Percentiles rank a stretch among this genome's conserved stretches.
These are phyloP conservation scores for Hyperoplus lanceolatus DNA, from an alignment of 2,797 vertebrate species.

Conservation along the genomic window DNA sequence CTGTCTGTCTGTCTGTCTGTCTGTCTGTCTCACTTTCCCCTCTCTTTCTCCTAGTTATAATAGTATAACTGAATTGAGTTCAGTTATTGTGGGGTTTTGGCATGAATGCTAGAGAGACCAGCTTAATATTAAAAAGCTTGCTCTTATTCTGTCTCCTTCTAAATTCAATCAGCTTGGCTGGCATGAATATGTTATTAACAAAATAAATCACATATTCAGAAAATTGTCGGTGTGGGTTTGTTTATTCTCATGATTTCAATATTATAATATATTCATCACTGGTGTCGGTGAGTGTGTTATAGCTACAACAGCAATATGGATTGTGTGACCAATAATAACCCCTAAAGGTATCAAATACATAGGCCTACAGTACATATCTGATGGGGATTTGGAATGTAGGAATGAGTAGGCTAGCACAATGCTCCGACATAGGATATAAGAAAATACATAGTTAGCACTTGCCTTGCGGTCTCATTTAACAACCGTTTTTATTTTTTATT, in stretches of 20 bases:
- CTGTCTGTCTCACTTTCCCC: background rate
- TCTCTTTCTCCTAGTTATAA: constrained; percentile 41
- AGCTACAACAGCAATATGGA: too few species aligned
- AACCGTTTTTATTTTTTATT: background rate
- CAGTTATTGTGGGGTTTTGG: constrained; percentile 27
- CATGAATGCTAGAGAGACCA: constrained; percentile 24
- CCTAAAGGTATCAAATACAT: too few species aligned
- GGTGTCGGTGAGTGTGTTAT: too few species aligned
- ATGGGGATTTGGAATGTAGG: too few species aligned
- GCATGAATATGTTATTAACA: constrained; percentile 32
- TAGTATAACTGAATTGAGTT: constrained; percentile 46
- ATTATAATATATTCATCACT: too few species aligned
- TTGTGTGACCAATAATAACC: too few species aligned
- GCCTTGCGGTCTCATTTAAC: too few species aligned
- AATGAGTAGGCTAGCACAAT: too few species aligned
- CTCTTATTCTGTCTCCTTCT: constrained; percentile 22
- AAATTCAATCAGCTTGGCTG: constrained; percentile 31
- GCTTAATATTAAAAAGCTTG: constrained; percentile 37
- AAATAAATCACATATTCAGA: background rate
- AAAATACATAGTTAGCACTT: background rate
- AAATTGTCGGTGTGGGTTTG: background rate
- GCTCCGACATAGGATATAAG: background rate
- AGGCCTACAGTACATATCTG: too few species aligned
- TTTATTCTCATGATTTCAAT: background rate
- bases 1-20: constrained; percentile 18